Base-by-base conservation (phyloP, 2,797 vertebrate genomes). In the Characodon lateralis region DNA sequence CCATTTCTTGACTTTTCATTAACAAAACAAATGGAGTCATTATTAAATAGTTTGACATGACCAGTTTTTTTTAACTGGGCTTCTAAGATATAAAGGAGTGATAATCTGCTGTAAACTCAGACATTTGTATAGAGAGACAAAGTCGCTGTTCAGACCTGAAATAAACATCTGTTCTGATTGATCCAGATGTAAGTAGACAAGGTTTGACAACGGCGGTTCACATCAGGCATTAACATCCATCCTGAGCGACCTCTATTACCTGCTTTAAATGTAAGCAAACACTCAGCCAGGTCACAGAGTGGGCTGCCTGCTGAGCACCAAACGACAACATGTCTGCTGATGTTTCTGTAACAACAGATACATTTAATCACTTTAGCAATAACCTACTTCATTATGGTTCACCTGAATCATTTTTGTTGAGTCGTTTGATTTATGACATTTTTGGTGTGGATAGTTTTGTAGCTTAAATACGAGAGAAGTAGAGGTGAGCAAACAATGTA, bases 121-220 rank as follows among this genome's bases (percentile, higher is more conserved):
- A 35, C 31, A 76, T n/a, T 70, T 73, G 20, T 74, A 76, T 77
- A 26, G 16, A 22, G 78, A 68, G 41, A 53, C 13, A 14, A 69
- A 26, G 7, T 46, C 5, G 13, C 24, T n/a, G 41, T 69, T 69
- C 5, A 46, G 66, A 14, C 63, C 63, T 66, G 35, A 20, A 24
- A 2, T 22, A 24, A 66, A 66, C 20, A 66, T 13, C 20, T 13
- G 35, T 66, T 41, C 35, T 41, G 35, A 35, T 20, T 39, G 35
- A 66, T 66, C 35, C 65, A 66, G 65, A 66, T 24, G 1, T 6
- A 41, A 5, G 39, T 43, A 13, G 65, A 41, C 4, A 8, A 1
- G 20, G 39, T 35, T 65, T 26, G 24, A 12, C 35, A 39, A 66
- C 8, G 8, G 24, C 8, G 20, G 5, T 41, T 41, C 20, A 66